Percentiles rank a stretch among this genome's conserved stretches.
phyloP scores from a whole-genome alignment of 2,113 vertebrate species.

The Engraulis encrasicolus region DNA sequence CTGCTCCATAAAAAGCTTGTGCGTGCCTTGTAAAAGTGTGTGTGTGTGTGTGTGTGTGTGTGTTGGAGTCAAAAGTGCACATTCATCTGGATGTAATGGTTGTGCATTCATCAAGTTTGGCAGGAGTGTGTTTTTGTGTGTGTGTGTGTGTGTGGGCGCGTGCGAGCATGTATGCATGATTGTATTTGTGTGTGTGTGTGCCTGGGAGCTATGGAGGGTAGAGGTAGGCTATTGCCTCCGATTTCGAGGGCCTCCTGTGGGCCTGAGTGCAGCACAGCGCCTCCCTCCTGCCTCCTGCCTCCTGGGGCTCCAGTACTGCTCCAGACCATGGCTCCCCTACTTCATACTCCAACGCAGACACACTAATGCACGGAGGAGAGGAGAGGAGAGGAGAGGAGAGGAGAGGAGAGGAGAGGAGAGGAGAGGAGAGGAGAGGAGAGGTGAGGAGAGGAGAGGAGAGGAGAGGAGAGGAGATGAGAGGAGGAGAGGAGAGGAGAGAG shows the following conservation, averaged over 20 bases:
- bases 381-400: too few relatives aligned
- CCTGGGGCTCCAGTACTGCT: not conserved
- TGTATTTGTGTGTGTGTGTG: too few relatives aligned
- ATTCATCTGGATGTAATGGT: slow-evolving; percentile 21
- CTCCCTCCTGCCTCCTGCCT: too few relatives aligned
- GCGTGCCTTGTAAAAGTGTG: not conserved
- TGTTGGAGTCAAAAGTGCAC: slow-evolving; percentile 44
- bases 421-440: too few relatives aligned
- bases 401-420: too few relatives aligned
- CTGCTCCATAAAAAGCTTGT: too few relatives aligned
- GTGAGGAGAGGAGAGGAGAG: too few relatives aligned
- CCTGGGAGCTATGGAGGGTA: too few relatives aligned
- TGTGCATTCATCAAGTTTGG: not conserved
- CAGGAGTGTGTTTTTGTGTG: not conserved
- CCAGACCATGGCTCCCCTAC: slow-evolving; percentile 18
- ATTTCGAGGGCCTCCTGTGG: not conserved
- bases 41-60: not conserved
- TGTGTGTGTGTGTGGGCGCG: too few relatives aligned
- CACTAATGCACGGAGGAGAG: slow-evolving; percentile 23
- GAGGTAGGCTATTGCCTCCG: slow-evolving; percentile 12
- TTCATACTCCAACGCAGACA: slow-evolving; percentile 12
- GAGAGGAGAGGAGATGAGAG: too few relatives aligned
- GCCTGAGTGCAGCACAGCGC: not conserved
- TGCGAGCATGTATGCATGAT: not conserved
- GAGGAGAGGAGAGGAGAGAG: too few relatives aligned